Conservation (phyloP, 2,888 invertebrate species). For the Rotaria magnacalcarata region DNA sequence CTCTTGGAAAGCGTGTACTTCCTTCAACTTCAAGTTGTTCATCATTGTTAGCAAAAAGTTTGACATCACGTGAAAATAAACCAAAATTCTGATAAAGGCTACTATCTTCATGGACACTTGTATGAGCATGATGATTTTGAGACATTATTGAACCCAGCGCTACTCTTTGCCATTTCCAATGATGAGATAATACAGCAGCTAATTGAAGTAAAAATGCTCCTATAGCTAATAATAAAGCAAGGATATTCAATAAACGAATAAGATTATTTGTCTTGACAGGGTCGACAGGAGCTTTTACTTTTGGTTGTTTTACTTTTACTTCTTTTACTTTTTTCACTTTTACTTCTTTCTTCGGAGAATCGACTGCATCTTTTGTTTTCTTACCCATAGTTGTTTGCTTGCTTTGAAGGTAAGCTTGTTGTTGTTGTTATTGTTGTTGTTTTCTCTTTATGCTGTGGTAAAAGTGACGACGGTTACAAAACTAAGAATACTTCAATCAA, state of each 20-base stretch:
- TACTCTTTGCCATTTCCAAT: slow-evolving; percentile 5
- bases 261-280: background rate
- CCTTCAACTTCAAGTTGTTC: background rate
- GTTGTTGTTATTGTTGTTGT: background rate
- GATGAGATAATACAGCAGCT: background rate
- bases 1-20: background rate
- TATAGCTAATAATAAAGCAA: slow-evolving; percentile 3
- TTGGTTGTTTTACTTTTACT: too few relatives aligned
- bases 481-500: background rate
- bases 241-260: background rate
- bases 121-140: background rate
- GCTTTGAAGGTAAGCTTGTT: background rate
- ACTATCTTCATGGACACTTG: background rate
- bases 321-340: background rate
- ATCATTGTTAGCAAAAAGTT: slow-evolving; percentile 1
- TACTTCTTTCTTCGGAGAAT: background rate
- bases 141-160: background rate
- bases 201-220: slow-evolving; percentile 19
- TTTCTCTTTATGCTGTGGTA: background rate
- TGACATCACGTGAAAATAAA: background rate
- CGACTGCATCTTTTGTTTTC: background rate
- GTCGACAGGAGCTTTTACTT: background rate
- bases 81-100: background rate
- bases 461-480: background rate
- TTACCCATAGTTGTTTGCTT: background rate